phyloP scores from a whole-genome alignment of 2,888 invertebrate species.

The Aproaerema taeniolella region DNA sequence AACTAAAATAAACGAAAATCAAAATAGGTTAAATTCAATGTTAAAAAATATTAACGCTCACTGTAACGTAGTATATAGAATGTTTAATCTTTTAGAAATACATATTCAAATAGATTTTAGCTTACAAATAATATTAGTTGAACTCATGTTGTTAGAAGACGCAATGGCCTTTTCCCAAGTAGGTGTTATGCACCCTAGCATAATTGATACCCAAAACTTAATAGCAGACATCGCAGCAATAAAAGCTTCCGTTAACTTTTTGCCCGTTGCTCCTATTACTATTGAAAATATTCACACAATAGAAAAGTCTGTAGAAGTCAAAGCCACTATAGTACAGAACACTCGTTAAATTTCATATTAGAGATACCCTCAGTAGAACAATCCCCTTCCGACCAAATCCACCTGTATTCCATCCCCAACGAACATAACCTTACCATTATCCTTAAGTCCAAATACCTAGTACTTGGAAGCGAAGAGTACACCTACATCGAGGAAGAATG shows the following conservation, averaged over 20 bases:
- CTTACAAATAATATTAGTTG: slow-evolving; percentile 13
- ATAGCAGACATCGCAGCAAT: slow-evolving; percentile 4
- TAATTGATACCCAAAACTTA: slow-evolving; percentile 12
- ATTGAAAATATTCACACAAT: slow-evolving; percentile 2
- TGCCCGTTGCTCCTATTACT: background rate
- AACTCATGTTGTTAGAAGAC: slow-evolving; percentile 15
- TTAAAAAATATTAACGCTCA: background rate
- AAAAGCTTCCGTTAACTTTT: background rate
- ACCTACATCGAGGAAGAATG: slow-evolving; percentile 7
- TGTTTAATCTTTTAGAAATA: background rate
- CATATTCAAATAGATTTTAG: slow-evolving; percentile 11
- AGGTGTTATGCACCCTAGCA: slow-evolving; percentile 15
- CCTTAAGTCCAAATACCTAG: slow-evolving; percentile 17
- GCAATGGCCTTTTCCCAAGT: slow-evolving; percentile 14
- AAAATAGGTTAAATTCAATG: background rate
- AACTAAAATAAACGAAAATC: slow-evolving; percentile 5
- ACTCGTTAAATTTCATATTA: slow-evolving; percentile 10
- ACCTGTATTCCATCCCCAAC: slow-evolving; percentile 16
- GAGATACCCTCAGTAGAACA: slow-evolving; percentile 6
- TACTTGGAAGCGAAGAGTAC: slow-evolving; percentile 18
- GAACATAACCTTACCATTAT: slow-evolving; percentile 9
- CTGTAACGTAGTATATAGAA: background rate
- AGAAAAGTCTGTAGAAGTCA: slow-evolving; percentile 8
- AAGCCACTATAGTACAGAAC: slow-evolving; percentile 10
- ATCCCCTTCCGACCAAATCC: background rate